Percentiles rank a stretch among this genome's conserved stretches.
Conservation (phyloP, 2,113 vertebrate species). For the Caracal caracal region DNA sequence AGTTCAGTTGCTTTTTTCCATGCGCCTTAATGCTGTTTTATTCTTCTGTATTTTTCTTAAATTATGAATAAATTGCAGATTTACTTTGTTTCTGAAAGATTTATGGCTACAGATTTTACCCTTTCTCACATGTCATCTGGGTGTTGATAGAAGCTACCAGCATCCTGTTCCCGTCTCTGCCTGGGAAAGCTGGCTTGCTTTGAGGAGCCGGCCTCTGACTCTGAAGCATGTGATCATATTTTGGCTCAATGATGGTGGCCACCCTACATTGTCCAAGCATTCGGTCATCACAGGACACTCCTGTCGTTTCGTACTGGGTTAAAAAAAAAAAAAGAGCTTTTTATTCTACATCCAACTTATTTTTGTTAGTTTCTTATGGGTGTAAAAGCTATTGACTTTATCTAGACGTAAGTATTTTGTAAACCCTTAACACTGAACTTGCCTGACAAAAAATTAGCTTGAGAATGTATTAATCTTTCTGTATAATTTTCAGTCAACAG, state of each 20-base stretch:
- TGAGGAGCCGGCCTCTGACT: slow-evolving; percentile 67
- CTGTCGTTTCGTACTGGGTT: neutral
- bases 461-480: slow-evolving; percentile 74
- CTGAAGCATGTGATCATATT: slow-evolving; percentile 70
- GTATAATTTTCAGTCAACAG: slow-evolving; percentile 82
- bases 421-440: slow-evolving; percentile 44
- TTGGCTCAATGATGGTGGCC: slow-evolving; percentile 56
- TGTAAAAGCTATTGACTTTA: slow-evolving; percentile 18
- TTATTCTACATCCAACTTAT: slow-evolving; percentile 49
- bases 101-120: neutral
- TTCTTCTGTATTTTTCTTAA: neutral
- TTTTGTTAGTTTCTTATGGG: slow-evolving; percentile 24
- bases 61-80: neutral
- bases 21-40: neutral
- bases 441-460: slow-evolving; percentile 55
- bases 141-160: slow-evolving; percentile 50
- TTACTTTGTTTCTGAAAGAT: slow-evolving; percentile 19
- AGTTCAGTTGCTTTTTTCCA: neutral
- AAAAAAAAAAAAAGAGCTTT: slow-evolving; percentile 64
- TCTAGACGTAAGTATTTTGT: slow-evolving; percentile 47
- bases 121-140: neutral
- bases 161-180: slow-evolving; percentile 48
- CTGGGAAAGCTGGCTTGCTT: slow-evolving; percentile 48
- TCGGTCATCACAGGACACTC: slow-evolving; percentile 35
- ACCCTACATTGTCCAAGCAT: slow-evolving; percentile 37